Evolutionary conservation across 2,888 invertebrate species (phyloP), one percentile per base, ranked within the genome.

Genomic region (Aporophyla lueneburgensis): DNA sequence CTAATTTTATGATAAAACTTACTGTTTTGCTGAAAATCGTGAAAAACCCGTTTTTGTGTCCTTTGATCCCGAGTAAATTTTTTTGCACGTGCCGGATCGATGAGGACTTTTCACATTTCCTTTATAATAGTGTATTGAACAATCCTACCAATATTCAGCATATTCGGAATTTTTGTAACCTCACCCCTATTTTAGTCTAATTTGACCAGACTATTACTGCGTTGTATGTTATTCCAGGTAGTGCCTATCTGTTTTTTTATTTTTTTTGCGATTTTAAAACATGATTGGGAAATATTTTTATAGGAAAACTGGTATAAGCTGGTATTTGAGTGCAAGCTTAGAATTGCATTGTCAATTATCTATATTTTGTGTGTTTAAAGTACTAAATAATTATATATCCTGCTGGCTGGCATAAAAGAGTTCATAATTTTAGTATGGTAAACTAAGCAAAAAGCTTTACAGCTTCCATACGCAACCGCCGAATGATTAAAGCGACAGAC

Each of bases 221-320:
- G 33, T 68, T 46, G 27, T 51, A n/a, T 58, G 58, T 58, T 43
- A 7, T 58, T 75, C 27, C 14, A 66, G 56, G 27, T 12, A 51
- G 33, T 68, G 16, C 9, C 14, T 59, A 59, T 43, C 43, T 33
- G 43, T 21, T 16, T 21, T 33, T 76, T 51, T 21, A 24, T 24
- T 33, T 5, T 43, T 59, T n/a, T 58, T 51, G 21, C 4, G 16
- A 43, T n/a, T 27, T 33, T 10, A 14, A 67, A 58, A 67, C 16
- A 43, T 56, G 51, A 76, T 10, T 33, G 19, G 1, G 21, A 40
- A 62, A 49, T 49, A 46, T 27, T 0, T 46, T 62, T 74, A 27
- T 33, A 7, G 5, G 9, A n/a, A 21, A 40, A 49, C 40, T 49
- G 33, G 5, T 7, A 53, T 12, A 43, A 56, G 33, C 33, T 33